These are phyloP conservation scores for Acleris literana DNA, from an alignment of 2,888 invertebrate species.

Conservation along the genomic window DNA sequence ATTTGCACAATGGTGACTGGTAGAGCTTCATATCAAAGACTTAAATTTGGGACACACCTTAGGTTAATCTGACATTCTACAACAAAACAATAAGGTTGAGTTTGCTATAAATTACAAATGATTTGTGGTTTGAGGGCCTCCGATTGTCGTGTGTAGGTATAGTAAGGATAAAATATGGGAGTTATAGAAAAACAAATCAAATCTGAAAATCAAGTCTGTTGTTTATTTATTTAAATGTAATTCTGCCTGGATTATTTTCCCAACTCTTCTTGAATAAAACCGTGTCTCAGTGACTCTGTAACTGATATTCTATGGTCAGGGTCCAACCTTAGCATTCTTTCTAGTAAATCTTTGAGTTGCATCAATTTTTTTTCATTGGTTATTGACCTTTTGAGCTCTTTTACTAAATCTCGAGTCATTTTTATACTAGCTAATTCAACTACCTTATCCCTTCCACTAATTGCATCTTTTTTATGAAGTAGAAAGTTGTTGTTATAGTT, in stretches of 20 bases:
- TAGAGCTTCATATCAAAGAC: no score
- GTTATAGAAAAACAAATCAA: no score
- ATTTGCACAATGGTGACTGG: no score
- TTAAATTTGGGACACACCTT: no score
- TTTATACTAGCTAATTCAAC: conserved; percentile 94
- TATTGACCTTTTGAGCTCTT: conserved; percentile 93
- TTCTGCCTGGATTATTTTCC: conserved; percentile 47
- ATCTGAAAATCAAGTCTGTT: not conserved
- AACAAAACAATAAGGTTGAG: no score
- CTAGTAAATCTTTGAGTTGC: conserved; percentile 96
- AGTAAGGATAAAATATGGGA: no score
- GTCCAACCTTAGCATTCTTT: conserved; percentile 95
- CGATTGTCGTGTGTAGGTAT: no score
- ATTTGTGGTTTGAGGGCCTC: no score
- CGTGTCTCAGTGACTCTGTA: conserved; percentile 95
- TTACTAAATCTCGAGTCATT: conserved; percentile 91
- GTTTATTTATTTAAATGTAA: conserved; percentile 38
- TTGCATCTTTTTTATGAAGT: conserved; percentile 98
- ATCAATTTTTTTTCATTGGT: conserved; percentile 94
- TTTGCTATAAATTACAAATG: no score
- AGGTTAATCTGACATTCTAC: no score
- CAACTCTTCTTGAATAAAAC: conserved; percentile 87
- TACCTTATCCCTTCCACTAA: conserved; percentile 98
- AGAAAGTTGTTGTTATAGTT: conserved; percentile 97
- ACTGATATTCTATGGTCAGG: conserved; percentile 93